Percentiles rank a stretch among this genome's conserved stretches.
phyloP scores from a whole-genome alignment of 2,113 vertebrate species.

The Neoarius graeffei region DNA sequence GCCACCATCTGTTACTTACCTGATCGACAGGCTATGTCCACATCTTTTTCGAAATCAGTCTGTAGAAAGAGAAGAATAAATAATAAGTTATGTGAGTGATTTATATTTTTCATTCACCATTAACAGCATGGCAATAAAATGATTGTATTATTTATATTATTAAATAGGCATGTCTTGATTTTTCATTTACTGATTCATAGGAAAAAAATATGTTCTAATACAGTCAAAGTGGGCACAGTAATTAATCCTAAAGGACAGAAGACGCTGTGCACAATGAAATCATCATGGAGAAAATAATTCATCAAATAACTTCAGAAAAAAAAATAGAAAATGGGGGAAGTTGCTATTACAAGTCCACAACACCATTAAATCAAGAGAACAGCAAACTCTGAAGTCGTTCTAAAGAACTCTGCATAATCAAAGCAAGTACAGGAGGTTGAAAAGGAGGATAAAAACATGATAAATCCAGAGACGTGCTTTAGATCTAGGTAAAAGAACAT shows the following conservation, averaged over 20 bases:
- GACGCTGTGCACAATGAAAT: neutral
- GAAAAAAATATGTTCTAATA: neutral
- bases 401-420: neutral
- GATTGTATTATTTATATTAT: neutral
- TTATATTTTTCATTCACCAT: neutral
- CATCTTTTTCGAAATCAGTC: slow-evolving; percentile 99
- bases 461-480: neutral
- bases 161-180: neutral
- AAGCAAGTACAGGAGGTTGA: neutral
- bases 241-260: slow-evolving; percentile 1
- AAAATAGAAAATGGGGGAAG: neutral
- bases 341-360: neutral
- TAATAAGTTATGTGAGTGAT: neutral
- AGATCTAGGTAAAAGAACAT: neutral
- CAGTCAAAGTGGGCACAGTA: neutral
- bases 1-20: slow-evolving; percentile 78
- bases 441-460: neutral
- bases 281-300: slow-evolving; percentile 59
- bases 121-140: neutral
- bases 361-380: neutral
- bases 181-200: neutral
- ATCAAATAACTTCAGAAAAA: slow-evolving; percentile 57
- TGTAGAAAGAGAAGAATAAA: slow-evolving; percentile 67
- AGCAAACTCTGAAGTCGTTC: neutral
- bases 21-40: slow-evolving; percentile 99